phyloP scores from a whole-genome alignment of 1,140 invertebrate genomes.

The Bradynema listronoti region DNA sequence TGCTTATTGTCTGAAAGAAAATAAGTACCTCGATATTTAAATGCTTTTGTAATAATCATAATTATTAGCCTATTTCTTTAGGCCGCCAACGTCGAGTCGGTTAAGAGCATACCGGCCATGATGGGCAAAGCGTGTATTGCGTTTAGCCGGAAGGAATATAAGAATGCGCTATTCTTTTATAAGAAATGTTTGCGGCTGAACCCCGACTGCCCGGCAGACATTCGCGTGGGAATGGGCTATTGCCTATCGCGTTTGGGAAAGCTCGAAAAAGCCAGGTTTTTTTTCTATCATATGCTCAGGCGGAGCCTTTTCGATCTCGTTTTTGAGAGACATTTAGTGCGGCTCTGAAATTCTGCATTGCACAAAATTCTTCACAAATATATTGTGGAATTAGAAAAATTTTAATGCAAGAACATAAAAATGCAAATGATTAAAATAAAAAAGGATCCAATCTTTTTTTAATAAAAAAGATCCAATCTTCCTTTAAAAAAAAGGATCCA shows the following conservation, averaged over 20 bases:
- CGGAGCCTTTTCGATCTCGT: too few species aligned
- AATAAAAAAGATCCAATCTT: too few species aligned
- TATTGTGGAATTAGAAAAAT: too few species aligned
- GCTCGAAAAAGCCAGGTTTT: constrained; percentile 84
- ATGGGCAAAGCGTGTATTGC: constrained; percentile 94
- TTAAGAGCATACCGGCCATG: constrained; percentile 88
- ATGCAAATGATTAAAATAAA: too few species aligned
- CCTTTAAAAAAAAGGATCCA: too few species aligned
- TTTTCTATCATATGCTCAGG: neutral
- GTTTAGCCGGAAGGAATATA: constrained; percentile 69
- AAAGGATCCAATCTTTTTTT: too few species aligned
- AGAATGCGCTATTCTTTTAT: constrained; percentile 89
- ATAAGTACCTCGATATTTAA: constrained; percentile 4
- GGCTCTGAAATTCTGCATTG: too few species aligned
- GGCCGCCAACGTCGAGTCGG: constrained; percentile 63
- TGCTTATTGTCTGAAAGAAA: constrained; percentile 9
- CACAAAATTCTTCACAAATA: too few species aligned
- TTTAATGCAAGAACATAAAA: too few species aligned
- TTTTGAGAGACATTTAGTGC: too few species aligned
- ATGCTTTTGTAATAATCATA: neutral
- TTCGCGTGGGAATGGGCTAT: constrained; percentile 82
- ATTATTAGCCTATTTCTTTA: constrained; percentile 10
- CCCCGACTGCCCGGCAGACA: constrained; percentile 89
- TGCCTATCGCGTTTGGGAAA: constrained; percentile 94
- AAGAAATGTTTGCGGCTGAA: constrained; percentile 91